Base-by-base conservation (phyloP, 1,140 invertebrate species). In the Hypothenemus hampei region DNA sequence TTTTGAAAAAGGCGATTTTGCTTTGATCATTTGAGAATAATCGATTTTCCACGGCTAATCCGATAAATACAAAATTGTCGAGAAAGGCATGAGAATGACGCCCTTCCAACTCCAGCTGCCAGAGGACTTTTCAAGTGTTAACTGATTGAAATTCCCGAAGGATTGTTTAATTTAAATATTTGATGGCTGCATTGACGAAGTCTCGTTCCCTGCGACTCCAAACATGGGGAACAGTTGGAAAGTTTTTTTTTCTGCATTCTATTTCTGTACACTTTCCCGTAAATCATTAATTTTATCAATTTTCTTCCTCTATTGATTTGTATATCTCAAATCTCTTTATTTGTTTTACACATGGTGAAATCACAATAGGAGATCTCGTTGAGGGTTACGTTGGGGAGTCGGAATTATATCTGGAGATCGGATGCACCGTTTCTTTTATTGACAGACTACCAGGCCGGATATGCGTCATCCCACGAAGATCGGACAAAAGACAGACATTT, bases 361-460 rank as follows among this genome's bases (percentile, higher is more conserved):
- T 16, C 8, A 37, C 11, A 37, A 4, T 37, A 37, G 35, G 10
- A n/a, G n/a, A n/a, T n/a, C n/a, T n/a, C n/a, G 11, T 16, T 37
- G 35, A 16, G 11, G 11, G 15, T 37, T n/a, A n/a, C n/a, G n/a
- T n/a, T n/a, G n/a, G n/a, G 35, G 1, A 16, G 35, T 29, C 26
- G 26, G 6, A 15, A 43, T 23, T 43, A 23, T 22, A 22, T 19
- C 40, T 10, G 18, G 40, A 22, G 20, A 43, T 20, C n/a, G n/a
- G n/a, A n/a, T n/a, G n/a, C n/a, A n/a, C n/a, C n/a, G 40, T 43
- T 43, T 43, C 40, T 43, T 43, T 43, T 20, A 20, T 21, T 18
- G 40, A 37, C 35, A 37, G 35, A 37, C 11, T n/a, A n/a, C n/a
- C n/a, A n/a, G n/a, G n/a, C 11, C 40, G 40, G 40, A 43, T 43